A percentile compares a stretch with the other conserved stretches of the same genome.
phyloP scores from a whole-genome alignment of 2,888 invertebrate genomes.

The Volucella zonaria region DNA sequence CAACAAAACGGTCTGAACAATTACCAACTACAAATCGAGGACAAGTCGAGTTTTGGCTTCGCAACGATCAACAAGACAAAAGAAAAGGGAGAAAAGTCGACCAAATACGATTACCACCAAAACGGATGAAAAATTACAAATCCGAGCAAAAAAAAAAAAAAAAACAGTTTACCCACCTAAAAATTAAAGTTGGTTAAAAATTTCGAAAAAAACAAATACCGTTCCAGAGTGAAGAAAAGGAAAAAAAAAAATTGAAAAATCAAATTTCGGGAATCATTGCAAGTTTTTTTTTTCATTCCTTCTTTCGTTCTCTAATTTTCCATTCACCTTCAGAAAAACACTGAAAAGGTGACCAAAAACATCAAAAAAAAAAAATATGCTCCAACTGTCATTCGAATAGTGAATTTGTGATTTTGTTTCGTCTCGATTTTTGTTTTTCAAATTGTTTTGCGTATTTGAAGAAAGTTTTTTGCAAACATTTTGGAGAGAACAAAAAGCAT shows the following conservation, averaged over 20 bases:
- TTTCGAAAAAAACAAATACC: too few relatives aligned
- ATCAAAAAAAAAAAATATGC: slow-evolving; percentile 37
- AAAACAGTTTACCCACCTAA: not conserved
- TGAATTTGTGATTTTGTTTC: slow-evolving; percentile 21
- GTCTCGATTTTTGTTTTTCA: slow-evolving; percentile 3
- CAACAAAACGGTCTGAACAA: slow-evolving; percentile 42
- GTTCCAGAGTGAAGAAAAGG: slow-evolving; percentile 19
- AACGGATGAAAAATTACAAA: not conserved
- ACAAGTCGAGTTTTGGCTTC: slow-evolving; percentile 74
- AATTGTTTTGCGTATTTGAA: slow-evolving; percentile 41
- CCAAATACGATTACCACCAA: not conserved
- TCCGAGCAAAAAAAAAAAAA: not conserved
- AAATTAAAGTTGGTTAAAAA: too few relatives aligned
- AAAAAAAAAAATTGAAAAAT: not conserved
- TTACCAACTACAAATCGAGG: slow-evolving; percentile 57
- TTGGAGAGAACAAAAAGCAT: slow-evolving; percentile 9
- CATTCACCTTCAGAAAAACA: slow-evolving; percentile 7
- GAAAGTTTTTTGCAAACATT: slow-evolving; percentile 29
- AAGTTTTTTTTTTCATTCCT: slow-evolving; percentile 22
- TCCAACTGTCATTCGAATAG: slow-evolving; percentile 14
- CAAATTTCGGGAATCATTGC: not conserved
- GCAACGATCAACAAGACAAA: slow-evolving; percentile 68
- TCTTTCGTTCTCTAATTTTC: not conserved
- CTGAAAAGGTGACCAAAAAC: not conserved
- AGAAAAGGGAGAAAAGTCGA: slow-evolving; percentile 32